These are phyloP conservation scores for Phania funesta DNA, from an alignment of 2,888 invertebrate species.

Conservation along the genomic window DNA sequence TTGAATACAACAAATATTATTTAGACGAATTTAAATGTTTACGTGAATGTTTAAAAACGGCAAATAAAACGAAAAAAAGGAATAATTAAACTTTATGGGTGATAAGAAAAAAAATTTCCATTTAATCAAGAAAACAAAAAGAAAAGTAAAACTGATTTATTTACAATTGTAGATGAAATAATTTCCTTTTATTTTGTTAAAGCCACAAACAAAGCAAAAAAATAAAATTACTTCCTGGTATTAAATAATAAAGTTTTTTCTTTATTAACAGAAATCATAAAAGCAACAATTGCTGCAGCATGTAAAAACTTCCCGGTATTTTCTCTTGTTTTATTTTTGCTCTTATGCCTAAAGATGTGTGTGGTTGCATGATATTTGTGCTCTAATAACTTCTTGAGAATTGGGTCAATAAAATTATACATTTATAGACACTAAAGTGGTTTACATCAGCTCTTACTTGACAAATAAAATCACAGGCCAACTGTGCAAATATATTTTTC, in stretches of 20 bases:
- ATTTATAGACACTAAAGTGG: conserved; percentile 58
- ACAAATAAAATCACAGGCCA: conserved; percentile 58
- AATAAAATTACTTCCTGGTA: conserved; percentile 46
- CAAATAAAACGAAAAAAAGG: conserved; percentile 18
- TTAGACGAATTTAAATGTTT: neutral
- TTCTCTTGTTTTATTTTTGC: neutral
- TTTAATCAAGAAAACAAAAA: conserved; percentile 42
- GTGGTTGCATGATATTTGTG: conserved; percentile 38
- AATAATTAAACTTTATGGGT: conserved; percentile 26
- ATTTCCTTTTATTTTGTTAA: conserved; percentile 42
- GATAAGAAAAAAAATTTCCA: conserved; percentile 51
- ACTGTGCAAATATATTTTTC: conserved; percentile 55
- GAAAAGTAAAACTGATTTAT: conserved; percentile 55
- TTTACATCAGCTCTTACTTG: conserved; percentile 53
- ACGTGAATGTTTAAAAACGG: too few species aligned
- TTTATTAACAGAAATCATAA: conserved; percentile 36
- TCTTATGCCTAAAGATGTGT: neutral
- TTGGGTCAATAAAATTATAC: conserved; percentile 67
- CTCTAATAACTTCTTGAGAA: conserved; percentile 66
- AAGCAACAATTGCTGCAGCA: conserved; percentile 16
- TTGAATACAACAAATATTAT: conserved; percentile 20
- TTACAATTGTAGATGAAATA: conserved; percentile 34
- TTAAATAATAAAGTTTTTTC: conserved; percentile 43
- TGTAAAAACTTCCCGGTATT: conserved; percentile 50
- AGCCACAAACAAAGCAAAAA: neutral